Evolutionary conservation across 2,888 invertebrate species (phyloP).

Genomic region (Portevinia maculata): DNA sequence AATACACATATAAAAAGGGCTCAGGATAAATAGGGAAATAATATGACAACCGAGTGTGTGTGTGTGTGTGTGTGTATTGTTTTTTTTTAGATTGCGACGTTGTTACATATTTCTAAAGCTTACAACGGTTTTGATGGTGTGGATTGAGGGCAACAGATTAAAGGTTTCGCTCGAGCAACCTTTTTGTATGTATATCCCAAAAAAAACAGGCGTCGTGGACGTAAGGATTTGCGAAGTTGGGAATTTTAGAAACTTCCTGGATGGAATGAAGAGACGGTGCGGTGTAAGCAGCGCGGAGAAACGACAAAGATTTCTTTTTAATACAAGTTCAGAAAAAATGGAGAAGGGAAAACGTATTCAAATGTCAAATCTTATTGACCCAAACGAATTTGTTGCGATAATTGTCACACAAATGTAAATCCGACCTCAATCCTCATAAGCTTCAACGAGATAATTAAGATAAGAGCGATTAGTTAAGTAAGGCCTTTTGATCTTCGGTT

Average conservation of each 20-base stretch:
- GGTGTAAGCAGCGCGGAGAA: too few species aligned
- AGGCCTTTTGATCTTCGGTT: too few species aligned
- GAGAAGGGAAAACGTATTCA: not conserved
- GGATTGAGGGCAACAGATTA: conserved; percentile 13
- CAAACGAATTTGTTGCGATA: too few species aligned
- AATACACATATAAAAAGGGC: conserved; percentile 47
- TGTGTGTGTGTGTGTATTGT: conserved; percentile 20
- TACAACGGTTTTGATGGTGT: not conserved
- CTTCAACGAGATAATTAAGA: too few species aligned
- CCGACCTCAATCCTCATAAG: too few species aligned
- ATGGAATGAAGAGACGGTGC: too few species aligned
- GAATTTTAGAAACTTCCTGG: too few species aligned
- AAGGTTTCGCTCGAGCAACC: not conserved
- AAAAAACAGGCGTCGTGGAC: not conserved
- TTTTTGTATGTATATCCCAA: not conserved
- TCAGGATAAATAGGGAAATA: conserved; percentile 47
- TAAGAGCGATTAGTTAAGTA: too few species aligned
- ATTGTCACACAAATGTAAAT: too few species aligned
- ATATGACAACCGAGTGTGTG: conserved; percentile 6
- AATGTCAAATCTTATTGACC: not conserved
- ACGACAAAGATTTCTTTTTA: too few species aligned
- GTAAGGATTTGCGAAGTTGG: too few species aligned
- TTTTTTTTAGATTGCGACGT: conserved; percentile 71
- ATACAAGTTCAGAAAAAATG: too few species aligned
- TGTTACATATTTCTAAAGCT: conserved; percentile 22